These are phyloP conservation scores for Scaptomyza reducta DNA, from an alignment of 2,888 invertebrate genomes.

Conservation along the genomic window DNA sequence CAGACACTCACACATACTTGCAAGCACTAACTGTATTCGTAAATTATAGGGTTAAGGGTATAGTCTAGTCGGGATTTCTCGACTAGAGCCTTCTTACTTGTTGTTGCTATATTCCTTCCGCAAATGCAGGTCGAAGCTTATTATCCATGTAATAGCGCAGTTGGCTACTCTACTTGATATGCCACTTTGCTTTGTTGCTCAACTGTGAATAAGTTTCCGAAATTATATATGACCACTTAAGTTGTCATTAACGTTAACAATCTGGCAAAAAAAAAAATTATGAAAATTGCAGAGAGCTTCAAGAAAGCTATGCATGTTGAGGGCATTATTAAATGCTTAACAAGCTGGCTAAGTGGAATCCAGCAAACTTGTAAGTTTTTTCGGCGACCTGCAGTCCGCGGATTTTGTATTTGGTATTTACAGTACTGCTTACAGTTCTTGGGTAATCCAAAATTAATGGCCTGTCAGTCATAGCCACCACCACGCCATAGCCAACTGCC, in stretches of 20 bases:
- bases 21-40: no score
- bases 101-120: background rate
- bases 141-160: slow-evolving; percentile 40
- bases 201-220: slow-evolving; percentile 69
- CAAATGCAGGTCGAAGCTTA: slow-evolving; percentile 19
- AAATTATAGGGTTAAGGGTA: no score
- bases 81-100: no score
- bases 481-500: slow-evolving; percentile 28
- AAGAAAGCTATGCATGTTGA: slow-evolving; percentile 43
- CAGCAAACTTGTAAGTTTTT: slow-evolving; percentile 56
- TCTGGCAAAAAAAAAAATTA: slow-evolving; percentile 34
- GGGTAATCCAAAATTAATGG: slow-evolving; percentile 79
- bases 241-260: slow-evolving; percentile 78
- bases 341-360: slow-evolving; percentile 57
- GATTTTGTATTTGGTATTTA: slow-evolving; percentile 22
- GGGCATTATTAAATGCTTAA: slow-evolving; percentile 75
- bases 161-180: slow-evolving; percentile 22
- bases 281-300: background rate
- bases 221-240: slow-evolving; percentile 79
- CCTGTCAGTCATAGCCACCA: slow-evolving; percentile 70
- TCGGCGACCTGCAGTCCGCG: slow-evolving; percentile 34
- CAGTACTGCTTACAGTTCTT: slow-evolving; percentile 46
- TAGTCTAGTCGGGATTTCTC: no score
- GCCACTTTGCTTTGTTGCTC: slow-evolving; percentile 68
- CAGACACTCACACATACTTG: no score